Evolutionary conservation across 1,140 invertebrate species (phyloP).

Genomic region (Psilanteris sp.): DNA sequence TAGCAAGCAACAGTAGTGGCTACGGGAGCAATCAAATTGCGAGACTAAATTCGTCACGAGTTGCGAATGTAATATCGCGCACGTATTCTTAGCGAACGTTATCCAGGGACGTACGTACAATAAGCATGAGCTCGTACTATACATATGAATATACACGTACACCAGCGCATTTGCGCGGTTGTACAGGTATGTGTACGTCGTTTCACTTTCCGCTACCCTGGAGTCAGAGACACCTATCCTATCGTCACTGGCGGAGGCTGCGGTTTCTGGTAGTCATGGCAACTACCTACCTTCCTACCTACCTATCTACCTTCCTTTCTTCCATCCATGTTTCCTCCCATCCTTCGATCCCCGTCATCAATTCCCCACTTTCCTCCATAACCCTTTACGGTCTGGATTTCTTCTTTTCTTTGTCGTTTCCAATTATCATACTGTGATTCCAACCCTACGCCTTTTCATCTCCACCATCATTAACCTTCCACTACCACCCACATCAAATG

Average conservation of each 20-base stretch:
- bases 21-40: constrained; percentile 41
- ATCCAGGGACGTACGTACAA: constrained; percentile 34
- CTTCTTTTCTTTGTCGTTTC: constrained; percentile 57
- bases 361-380: background rate
- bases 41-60: constrained; percentile 63
- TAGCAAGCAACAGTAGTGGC: constrained; percentile 7
- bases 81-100: constrained; percentile 28
- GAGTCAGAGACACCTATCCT: constrained; percentile 80
- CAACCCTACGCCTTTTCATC: constrained; percentile 43
- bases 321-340: constrained; percentile 39
- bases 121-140: no score
- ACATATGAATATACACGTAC: no score
- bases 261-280: constrained; percentile 78
- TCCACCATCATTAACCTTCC: constrained; percentile 41
- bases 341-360: constrained; percentile 40
- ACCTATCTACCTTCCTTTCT: constrained; percentile 40
- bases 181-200: constrained; percentile 15
- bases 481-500: background rate
- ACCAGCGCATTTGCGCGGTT: constrained; percentile 20
- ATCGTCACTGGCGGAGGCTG: constrained; percentile 75
- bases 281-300: constrained; percentile 67
- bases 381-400: constrained; percentile 28
- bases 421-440: constrained; percentile 51
- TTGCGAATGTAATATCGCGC: constrained; percentile 46
- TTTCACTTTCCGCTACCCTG: constrained; percentile 67